phyloP scores from a whole-genome alignment of 1,140 invertebrate species.

The Odontomachus brunneus region DNA sequence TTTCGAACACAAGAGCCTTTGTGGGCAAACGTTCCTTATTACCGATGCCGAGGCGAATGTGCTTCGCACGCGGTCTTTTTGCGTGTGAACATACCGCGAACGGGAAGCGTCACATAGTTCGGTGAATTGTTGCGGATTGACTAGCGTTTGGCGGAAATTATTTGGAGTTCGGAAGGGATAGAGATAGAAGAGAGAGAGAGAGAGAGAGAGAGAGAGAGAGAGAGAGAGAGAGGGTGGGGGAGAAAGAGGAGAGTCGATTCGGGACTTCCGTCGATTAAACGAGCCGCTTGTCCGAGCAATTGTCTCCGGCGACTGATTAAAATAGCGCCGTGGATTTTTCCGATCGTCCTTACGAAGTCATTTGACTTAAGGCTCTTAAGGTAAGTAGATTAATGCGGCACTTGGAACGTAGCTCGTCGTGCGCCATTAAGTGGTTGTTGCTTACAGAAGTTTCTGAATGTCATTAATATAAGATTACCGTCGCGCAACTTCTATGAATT shows the following conservation, averaged over 20 bases:
- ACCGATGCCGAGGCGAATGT: neutral
- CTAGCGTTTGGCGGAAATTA: slow-evolving; percentile 20
- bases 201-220: no score
- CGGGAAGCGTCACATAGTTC: slow-evolving; percentile 13
- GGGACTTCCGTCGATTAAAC: slow-evolving; percentile 28
- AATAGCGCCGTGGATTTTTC: slow-evolving; percentile 5
- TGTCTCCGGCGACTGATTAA: slow-evolving; percentile 28
- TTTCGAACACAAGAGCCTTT: slow-evolving; percentile 38
- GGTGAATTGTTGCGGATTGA: slow-evolving; percentile 22
- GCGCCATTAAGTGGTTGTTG: neutral
- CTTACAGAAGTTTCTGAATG: slow-evolving; percentile 18
- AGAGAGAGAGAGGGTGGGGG: no score
- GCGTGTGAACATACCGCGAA: slow-evolving; percentile 13
- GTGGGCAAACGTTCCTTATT: slow-evolving; percentile 39
- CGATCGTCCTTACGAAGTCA: neutral
- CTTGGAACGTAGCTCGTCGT: neutral
- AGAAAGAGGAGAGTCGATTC: neutral
- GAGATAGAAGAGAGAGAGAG: no score
- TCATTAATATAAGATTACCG: slow-evolving; percentile 22
- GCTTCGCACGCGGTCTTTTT: neutral
- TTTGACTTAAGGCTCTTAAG: slow-evolving; percentile 4
- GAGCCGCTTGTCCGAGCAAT: neutral
- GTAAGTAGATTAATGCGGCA: neutral
- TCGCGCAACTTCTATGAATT: slow-evolving; percentile 17
- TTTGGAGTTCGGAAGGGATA: slow-evolving; percentile 10